Percentiles rank a stretch among this genome's conserved stretches.
Evolutionary conservation across 2,797 vertebrate genomes (phyloP).

Genomic region (Mormyrops boulengeri): DNA sequence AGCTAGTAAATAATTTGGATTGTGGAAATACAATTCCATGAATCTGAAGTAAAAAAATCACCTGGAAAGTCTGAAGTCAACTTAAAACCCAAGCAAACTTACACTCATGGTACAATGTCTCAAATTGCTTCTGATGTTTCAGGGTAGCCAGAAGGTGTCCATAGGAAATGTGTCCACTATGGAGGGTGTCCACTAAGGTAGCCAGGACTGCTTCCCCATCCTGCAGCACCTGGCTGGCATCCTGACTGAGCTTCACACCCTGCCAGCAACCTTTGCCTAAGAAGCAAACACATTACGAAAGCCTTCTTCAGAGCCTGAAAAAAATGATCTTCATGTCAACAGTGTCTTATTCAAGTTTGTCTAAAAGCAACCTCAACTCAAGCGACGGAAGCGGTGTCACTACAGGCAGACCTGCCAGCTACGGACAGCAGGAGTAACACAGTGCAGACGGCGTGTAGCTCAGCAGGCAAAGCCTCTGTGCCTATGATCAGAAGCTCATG

Average conservation of each 20-base stretch:
- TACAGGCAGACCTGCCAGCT: not conserved
- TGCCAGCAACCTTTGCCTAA: constrained; percentile 44
- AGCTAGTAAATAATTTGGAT: not conserved
- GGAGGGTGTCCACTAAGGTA: constrained; percentile 44
- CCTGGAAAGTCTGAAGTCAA: not conserved
- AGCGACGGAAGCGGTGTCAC: not conserved
- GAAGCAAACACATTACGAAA: not conserved
- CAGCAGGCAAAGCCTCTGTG: not conserved
- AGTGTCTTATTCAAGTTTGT: not conserved
- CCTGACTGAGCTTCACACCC: constrained; percentile 38
- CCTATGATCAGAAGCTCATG: not conserved
- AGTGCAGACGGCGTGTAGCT: not conserved
- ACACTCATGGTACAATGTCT: constrained; percentile 52
- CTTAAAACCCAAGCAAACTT: constrained; percentile 18
- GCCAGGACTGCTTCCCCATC: constrained; percentile 29
- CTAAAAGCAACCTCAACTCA: not conserved
- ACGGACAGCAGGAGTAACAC: not conserved
- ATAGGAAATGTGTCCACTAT: constrained; percentile 43
- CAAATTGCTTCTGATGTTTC: constrained; percentile 43
- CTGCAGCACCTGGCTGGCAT: constrained; percentile 38
- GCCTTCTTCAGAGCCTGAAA: not conserved
- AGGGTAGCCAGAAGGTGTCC: constrained; percentile 51
- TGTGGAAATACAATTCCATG: not conserved
- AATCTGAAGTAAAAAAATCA: not conserved
- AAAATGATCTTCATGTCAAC: not conserved